Evolutionary conservation across 1,140 invertebrate genomes (phyloP), one percentile per base, ranked within the genome.

Genomic region (Globodera rostochiensis): DNA sequence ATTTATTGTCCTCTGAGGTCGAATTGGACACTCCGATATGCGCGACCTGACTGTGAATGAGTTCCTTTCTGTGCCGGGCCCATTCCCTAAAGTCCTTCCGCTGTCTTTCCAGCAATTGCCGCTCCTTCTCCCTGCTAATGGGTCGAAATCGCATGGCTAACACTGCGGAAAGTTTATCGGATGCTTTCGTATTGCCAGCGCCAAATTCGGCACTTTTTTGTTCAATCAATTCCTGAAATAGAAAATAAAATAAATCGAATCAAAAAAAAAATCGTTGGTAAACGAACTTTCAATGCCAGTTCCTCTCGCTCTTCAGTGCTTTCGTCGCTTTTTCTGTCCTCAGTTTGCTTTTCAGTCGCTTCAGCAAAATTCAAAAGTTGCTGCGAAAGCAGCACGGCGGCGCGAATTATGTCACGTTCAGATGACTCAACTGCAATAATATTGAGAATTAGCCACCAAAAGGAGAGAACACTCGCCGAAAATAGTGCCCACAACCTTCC

Each of bases 31-130:
- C 11, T 70, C 46, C 46, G 15, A 19, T 25, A 73, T 57, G 66
- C 15, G 81, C 69, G n/a, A 84, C 86, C 74, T 88, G 87, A 6
- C 74, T 74, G 77, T 87, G 77, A 15, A 89, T 85, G 13, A 87
- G 79, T 9, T 82, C 49, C 45, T 78, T 74, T 77, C 87, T 64
- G 8, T 79, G 64, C 9, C 77, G 73, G 73, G 84, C 82, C 87
- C 87, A 89, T 21, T 83, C 21, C n/a, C 57, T 45, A 74, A 89
- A 89, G 11, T 77, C 57, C n/a, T 78, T 25, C 19, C 64, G 81
- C 73, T 87, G 87, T 25, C 45, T 19, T 64, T 80, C 36, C 70
- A 80, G 60, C 49, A 80, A 19, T 53, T 25, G 57, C 25, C 21
- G 9, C 49, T 80, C 57, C 21, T 57, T 21, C 71, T 53, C 69